phyloP scores from a whole-genome alignment of 53 echinoderm and acorn worm species.

The Crossaster papposus region DNA sequence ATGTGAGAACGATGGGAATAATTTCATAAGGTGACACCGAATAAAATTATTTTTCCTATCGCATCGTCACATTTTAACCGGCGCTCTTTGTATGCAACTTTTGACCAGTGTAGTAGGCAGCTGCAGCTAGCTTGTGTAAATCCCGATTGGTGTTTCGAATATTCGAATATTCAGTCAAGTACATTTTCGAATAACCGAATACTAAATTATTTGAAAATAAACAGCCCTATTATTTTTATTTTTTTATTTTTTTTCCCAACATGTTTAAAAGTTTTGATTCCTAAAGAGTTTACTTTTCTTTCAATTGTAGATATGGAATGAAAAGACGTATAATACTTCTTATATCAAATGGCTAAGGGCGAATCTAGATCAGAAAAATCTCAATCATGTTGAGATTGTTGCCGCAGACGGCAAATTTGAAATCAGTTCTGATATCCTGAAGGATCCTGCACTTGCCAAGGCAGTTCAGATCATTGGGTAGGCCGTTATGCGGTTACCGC shows the following conservation, averaged over 20 bases:
- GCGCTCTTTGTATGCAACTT: too few relatives aligned
- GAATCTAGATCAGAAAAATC: constrained; percentile 69
- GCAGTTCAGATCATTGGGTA: constrained; percentile 86
- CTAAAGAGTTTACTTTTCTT: neutral
- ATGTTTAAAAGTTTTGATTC: neutral
- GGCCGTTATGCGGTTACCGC: neutral
- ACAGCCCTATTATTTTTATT: too few relatives aligned
- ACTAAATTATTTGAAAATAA: too few relatives aligned
- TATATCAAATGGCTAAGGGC: constrained; percentile 82
- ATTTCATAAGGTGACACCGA: too few relatives aligned
- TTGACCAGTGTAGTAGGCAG: too few relatives aligned
- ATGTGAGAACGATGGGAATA: too few relatives aligned
- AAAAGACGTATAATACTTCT: constrained; percentile 69
- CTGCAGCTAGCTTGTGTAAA: too few relatives aligned
- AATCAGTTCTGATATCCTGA: constrained; percentile 83
- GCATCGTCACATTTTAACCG: too few relatives aligned
- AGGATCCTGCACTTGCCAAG: constrained; percentile 68
- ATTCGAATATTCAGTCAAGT: too few relatives aligned
- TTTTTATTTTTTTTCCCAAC: neutral
- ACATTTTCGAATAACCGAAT: too few relatives aligned
- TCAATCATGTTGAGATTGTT: constrained; percentile 69
- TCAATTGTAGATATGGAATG: constrained; percentile 91
- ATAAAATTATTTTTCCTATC: too few relatives aligned
- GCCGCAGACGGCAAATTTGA: constrained; percentile 90
- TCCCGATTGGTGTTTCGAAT: too few relatives aligned